A percentile compares a stretch with the other conserved stretches of the same genome.
These are phyloP conservation scores for Drosophila lacicola DNA, from an alignment of 2,888 invertebrate species.

Conservation along the genomic window DNA sequence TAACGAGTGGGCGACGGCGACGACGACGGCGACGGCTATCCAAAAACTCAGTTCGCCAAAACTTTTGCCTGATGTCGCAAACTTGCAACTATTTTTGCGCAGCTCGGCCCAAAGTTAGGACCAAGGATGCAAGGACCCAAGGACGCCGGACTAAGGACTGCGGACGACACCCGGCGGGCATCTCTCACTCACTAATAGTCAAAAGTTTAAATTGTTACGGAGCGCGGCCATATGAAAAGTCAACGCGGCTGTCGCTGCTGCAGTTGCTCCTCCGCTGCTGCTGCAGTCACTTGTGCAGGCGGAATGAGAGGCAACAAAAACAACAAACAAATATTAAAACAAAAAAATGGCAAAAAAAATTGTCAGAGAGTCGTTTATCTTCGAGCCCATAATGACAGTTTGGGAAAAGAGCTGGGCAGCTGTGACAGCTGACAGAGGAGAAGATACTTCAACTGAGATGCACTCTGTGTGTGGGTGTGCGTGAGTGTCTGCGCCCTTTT, in stretches of 20 bases:
- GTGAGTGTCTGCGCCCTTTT: background rate
- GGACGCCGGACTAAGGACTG: background rate
- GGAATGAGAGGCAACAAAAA: conserved; percentile 20
- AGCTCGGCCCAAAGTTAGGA: conserved; percentile 3
- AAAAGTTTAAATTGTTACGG: conserved; percentile 79
- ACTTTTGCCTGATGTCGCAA: conserved; percentile 67
- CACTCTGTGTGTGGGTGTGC: background rate
- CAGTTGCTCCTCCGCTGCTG: conserved; percentile 25
- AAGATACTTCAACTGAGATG: conserved; percentile 2
- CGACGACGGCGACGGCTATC: conserved; percentile 3
- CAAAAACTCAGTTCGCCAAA: conserved; percentile 43
- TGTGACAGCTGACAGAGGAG: conserved; percentile 62
- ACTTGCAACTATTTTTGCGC: conserved; percentile 72
- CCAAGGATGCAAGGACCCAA: background rate
- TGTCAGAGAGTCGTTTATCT: conserved; percentile 77
- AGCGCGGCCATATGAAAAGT: conserved; percentile 79
- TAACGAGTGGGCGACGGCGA: conserved; percentile 13
- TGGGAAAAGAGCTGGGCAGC: conserved; percentile 59
- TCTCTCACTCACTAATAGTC: conserved; percentile 71
- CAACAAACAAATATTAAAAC: conserved; percentile 26
- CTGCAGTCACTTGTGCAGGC: conserved; percentile 38
- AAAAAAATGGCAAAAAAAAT: conserved; percentile 43
- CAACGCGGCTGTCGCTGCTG: conserved; percentile 52
- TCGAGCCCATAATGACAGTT: conserved; percentile 79
- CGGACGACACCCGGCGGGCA: conserved; percentile 35